Percentiles rank a stretch among this genome's conserved stretches.
phyloP scores from a whole-genome alignment of 2,888 invertebrate species.

The Eupithecia insigniata region DNA sequence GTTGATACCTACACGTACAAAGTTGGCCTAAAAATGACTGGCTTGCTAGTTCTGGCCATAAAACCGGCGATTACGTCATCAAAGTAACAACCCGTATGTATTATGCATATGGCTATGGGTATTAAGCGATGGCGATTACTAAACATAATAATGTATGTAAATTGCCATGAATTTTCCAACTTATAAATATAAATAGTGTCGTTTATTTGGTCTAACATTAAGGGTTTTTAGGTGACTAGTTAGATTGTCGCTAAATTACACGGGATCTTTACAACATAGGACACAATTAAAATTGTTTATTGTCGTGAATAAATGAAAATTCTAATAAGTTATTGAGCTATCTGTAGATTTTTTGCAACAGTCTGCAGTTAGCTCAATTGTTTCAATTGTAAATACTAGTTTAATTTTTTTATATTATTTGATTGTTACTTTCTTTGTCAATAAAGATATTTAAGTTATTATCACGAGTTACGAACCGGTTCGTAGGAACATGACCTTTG shows the following conservation, averaged over 20 bases:
- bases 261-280: too few species aligned
- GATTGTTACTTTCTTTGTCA: too few species aligned
- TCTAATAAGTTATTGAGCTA: too few species aligned
- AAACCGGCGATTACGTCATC: slow-evolving; percentile 7
- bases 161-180: background rate
- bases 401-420: too few species aligned
- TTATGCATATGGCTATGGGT: slow-evolving; percentile 7
- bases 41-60: background rate
- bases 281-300: too few species aligned
- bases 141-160: slow-evolving; percentile 3
- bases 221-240: background rate
- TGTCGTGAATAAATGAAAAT: too few species aligned
- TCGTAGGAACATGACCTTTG: too few species aligned
- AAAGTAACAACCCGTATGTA: background rate
- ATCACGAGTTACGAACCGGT: background rate
- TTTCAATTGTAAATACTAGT: too few species aligned
- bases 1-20: slow-evolving; percentile 2
- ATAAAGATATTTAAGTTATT: background rate
- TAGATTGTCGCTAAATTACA: background rate
- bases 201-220: background rate
- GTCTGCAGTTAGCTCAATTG: too few species aligned
- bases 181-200: slow-evolving; percentile 5
- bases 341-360: too few species aligned
- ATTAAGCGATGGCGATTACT: slow-evolving; percentile 6
- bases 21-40: slow-evolving; percentile 6